Conservation (phyloP, 2,113 vertebrate species). For the Bathybates hornii region DNA sequence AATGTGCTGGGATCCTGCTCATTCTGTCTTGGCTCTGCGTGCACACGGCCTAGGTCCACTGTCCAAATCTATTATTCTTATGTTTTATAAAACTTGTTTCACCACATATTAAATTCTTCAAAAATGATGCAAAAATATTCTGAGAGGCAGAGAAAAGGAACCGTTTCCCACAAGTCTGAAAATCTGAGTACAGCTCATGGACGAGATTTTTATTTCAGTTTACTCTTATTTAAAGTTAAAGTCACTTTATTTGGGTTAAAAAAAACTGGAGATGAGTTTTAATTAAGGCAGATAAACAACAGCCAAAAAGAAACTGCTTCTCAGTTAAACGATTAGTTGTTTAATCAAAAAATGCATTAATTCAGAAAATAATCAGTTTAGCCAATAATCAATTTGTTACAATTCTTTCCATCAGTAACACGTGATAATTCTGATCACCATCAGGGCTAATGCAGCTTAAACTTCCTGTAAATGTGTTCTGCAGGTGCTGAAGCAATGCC, state of each 20-base stretch:
- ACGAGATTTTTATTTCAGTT: background rate
- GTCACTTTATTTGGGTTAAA: background rate
- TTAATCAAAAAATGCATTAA: fast-evolving
- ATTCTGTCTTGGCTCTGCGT: background rate
- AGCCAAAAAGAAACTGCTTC: background rate
- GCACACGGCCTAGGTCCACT: background rate
- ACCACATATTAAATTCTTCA: background rate
- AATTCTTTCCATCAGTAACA: background rate
- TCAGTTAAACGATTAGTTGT: fast-evolving
- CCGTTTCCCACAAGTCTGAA: background rate
- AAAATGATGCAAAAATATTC: background rate
- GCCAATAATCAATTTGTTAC: background rate
- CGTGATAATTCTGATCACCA: fast-evolving
- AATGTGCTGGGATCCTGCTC: background rate
- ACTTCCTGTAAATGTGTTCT: background rate
- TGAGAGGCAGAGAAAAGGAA: background rate
- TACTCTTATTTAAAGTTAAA: background rate
- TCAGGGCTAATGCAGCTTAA: background rate
- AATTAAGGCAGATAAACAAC: background rate
- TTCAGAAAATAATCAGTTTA: background rate
- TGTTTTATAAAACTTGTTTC: background rate
- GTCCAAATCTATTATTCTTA: background rate
- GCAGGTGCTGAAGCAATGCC: background rate
- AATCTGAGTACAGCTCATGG: background rate
- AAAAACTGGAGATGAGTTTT: background rate